Conservation (phyloP, 2,113 vertebrate genomes). For the Epinephelus moara region DNA sequence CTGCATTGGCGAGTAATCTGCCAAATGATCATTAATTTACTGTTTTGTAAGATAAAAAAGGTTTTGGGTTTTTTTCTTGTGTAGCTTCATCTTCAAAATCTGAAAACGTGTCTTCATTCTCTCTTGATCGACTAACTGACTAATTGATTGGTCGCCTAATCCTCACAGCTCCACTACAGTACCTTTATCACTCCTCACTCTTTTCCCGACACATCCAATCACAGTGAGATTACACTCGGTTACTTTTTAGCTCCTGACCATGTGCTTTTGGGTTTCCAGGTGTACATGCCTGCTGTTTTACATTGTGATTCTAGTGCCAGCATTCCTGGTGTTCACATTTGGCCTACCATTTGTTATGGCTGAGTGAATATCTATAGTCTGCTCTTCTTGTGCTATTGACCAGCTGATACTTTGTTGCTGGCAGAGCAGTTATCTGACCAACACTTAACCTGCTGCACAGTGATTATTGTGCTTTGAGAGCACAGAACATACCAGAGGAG, state of each 20-base stretch:
- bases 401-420: slow-evolving; percentile 36
- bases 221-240: no score
- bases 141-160: no score
- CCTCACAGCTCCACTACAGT: neutral
- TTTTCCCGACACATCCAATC: neutral
- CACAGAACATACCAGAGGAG: slow-evolving; percentile 34
- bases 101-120: no score
- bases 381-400: slow-evolving; percentile 3
- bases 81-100: no score
- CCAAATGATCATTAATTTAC: no score
- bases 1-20: no score
- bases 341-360: slow-evolving; percentile 39
- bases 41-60: neutral
- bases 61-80: no score
- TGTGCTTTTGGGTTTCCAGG: neutral
- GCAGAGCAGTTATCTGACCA: neutral
- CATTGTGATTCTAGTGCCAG: neutral
- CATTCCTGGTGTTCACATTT: slow-evolving; percentile 62
- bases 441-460: neutral
- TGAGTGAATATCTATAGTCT: slow-evolving; percentile 36
- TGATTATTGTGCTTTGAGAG: neutral
- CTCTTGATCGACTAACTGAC: neutral
- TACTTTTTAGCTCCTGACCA: neutral
- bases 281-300: slow-evolving; percentile 11
- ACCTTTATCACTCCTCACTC: neutral